Evolutionary conservation across 2,888 invertebrate species (phyloP).

Genomic region (Meliscaeva auricollis): DNA sequence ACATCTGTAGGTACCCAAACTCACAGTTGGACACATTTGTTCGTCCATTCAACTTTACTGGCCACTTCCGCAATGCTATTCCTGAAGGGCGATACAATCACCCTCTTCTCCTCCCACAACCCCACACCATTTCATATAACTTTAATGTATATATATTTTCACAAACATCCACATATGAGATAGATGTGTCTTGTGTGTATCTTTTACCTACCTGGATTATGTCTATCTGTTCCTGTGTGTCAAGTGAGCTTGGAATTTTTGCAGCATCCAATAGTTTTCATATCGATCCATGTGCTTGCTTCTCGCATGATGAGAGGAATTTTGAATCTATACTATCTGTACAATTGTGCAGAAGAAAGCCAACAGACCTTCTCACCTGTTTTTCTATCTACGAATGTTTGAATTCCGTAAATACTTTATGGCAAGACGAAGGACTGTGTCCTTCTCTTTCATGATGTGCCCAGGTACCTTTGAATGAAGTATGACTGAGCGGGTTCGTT

Average conservation of each 20-base stretch:
- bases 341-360: constrained; percentile 15
- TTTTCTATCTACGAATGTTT: constrained; percentile 28
- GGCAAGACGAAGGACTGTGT: constrained; percentile 15
- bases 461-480: too few species aligned
- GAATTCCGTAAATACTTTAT: constrained; percentile 47
- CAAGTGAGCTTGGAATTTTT: constrained; percentile 64
- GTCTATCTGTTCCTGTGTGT: constrained; percentile 22
- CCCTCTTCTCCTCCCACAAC: neutral
- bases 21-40: constrained; percentile 60
- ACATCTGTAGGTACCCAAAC: constrained; percentile 16
- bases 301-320: constrained; percentile 3
- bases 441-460: neutral
- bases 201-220: neutral
- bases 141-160: neutral
- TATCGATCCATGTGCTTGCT: constrained; percentile 50
- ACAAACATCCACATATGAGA: constrained; percentile 5
- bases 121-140: neutral
- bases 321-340: constrained; percentile 15
- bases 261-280: constrained; percentile 58
- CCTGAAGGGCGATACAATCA: neutral
- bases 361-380: constrained; percentile 43
- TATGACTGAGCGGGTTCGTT: too few species aligned
- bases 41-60: constrained; percentile 57
- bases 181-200: constrained; percentile 18
- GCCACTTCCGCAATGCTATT: constrained; percentile 41